Evolutionary conservation across 2,888 invertebrate species (phyloP).

Genomic region (Sturmia bella): DNA sequence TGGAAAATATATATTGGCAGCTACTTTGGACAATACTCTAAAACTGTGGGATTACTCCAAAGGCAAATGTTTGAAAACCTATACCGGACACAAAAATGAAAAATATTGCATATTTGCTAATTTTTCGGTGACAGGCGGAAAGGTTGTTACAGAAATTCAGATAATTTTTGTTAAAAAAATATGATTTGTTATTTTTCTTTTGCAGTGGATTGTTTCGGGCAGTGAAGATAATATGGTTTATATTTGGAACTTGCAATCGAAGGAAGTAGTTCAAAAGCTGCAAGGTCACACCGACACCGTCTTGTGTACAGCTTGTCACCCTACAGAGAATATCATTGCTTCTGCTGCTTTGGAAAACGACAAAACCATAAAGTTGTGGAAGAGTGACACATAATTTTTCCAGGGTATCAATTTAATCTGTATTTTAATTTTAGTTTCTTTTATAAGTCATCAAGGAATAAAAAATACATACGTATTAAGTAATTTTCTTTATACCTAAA

Average conservation of each 20-base stretch:
- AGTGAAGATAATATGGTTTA: conserved; percentile 99
- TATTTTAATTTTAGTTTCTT: conserved; percentile 67
- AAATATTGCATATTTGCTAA: conserved; percentile 99
- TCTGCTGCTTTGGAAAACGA: conserved; percentile 99
- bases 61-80: conserved; percentile 98
- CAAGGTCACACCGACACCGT: conserved; percentile 98
- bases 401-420: conserved; percentile 50
- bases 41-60: conserved; percentile 99
- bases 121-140: conserved; percentile 99
- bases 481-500: too few relatives aligned
- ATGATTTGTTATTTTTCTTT: conserved; percentile 73
- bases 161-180: conserved; percentile 2
- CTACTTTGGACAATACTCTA: conserved; percentile 98
- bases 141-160: conserved; percentile 84
- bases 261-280: conserved; percentile 98
- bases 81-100: conserved; percentile 98
- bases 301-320: conserved; percentile 98
- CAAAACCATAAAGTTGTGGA: conserved; percentile 99
- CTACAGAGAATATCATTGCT: conserved; percentile 99
- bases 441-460: conserved; percentile 60
- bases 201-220: conserved; percentile 99
- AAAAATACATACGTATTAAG: too few relatives aligned
- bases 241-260: conserved; percentile 99
- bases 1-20: conserved; percentile 99
- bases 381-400: conserved; percentile 91